Percentiles rank a stretch among this genome's conserved stretches.
These are phyloP conservation scores for Lytechinus variegatus DNA, from an alignment of 35 echinoderm and acorn worm species.

Conservation along the genomic window DNA sequence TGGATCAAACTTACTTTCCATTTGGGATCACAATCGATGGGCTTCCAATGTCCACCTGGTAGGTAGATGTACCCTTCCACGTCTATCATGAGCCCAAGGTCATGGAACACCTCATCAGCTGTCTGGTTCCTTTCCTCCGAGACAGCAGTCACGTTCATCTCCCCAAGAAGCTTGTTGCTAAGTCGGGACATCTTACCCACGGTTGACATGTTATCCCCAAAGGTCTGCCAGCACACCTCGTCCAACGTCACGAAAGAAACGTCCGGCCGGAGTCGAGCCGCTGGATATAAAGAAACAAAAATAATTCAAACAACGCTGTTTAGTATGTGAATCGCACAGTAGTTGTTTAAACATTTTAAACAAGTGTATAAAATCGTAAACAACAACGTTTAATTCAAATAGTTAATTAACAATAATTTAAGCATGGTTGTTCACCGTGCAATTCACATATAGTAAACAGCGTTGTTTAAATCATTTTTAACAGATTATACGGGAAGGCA, in stretches of 20 bases:
- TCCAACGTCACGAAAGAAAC: background rate
- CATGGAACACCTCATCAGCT: constrained; percentile 24
- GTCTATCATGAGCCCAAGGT: background rate
- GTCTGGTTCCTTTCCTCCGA: constrained; percentile 7
- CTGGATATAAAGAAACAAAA: background rate
- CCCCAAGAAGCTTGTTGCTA: background rate
- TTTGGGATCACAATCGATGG: background rate
- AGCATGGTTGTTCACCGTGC: no score
- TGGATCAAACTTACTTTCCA: constrained; percentile 8
- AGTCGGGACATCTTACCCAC: background rate
- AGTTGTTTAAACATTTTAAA: no score
- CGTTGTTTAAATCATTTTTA: no score
- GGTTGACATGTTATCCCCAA: background rate
- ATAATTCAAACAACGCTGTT: no score
- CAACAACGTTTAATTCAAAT: no score
- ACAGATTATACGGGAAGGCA: no score
- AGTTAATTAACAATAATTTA: no score
- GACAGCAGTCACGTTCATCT: constrained; percentile 29
- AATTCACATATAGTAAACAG: no score
- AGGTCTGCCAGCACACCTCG: constrained; percentile 24
- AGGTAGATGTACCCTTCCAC: background rate
- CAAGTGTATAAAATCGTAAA: no score
- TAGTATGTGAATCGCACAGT: no score
- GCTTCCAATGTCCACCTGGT: constrained; percentile 36
- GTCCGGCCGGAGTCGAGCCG: background rate